A percentile compares a stretch with the other conserved stretches of the same genome.
Evolutionary conservation across 2,797 vertebrate species (phyloP).

Genomic region (Borostomias antarcticus): DNA sequence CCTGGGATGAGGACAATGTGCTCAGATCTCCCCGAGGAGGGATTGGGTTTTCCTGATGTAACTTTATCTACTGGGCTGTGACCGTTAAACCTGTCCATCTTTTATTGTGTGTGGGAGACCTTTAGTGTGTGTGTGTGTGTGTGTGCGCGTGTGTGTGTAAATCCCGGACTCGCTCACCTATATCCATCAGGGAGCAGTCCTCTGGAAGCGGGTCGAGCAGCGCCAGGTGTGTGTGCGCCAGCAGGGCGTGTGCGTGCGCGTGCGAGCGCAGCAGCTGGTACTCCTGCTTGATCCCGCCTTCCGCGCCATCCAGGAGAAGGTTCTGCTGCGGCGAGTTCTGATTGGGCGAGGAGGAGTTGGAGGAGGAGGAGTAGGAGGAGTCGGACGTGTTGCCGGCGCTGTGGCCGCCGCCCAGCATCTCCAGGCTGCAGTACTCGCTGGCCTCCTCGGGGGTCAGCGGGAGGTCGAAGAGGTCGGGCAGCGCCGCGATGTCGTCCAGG

Average conservation of each 20-base stretch:
- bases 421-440: slow-evolving; percentile 85
- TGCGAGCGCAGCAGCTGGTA: slow-evolving; percentile 79
- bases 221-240: slow-evolving; percentile 59
- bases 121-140: no score
- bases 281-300: slow-evolving; percentile 75
- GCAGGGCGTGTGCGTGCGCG: slow-evolving; percentile 64
- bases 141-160: no score
- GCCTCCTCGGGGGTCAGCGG: slow-evolving; percentile 86
- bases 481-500: slow-evolving; percentile 85
- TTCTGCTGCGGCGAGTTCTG: slow-evolving; percentile 87
- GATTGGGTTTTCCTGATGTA: no score
- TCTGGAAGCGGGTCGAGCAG: slow-evolving; percentile 74
- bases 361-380: slow-evolving; percentile 66
- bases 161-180: slow-evolving; percentile 68
- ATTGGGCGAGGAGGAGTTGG: slow-evolving; percentile 74
- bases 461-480: slow-evolving; percentile 89
- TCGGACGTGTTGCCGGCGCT: slow-evolving; percentile 73
- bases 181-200: slow-evolving; percentile 81
- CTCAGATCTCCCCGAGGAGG: no score
- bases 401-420: slow-evolving; percentile 70
- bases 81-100: no score
- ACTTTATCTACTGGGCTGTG: no score
- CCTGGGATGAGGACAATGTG: no score
- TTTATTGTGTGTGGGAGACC: no score
- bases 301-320: slow-evolving; percentile 74